Percentiles rank a stretch among this genome's conserved stretches.
Conservation (phyloP, 2,888 invertebrate genomes). For the Tetropium fuscum region DNA sequence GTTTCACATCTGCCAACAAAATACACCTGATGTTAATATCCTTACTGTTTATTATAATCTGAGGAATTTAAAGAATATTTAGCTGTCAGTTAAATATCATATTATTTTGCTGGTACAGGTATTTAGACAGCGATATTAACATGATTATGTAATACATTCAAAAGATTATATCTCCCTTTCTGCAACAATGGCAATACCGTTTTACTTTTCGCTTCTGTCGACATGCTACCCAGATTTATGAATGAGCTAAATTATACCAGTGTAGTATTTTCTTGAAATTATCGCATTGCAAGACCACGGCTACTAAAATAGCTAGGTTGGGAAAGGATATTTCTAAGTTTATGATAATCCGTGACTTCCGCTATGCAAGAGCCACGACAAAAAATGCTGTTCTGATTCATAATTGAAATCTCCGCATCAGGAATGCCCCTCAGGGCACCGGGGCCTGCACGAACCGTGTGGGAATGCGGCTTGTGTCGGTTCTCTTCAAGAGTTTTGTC, state of each 20-base stretch:
- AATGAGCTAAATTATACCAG: slow-evolving; percentile 18
- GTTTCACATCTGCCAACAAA: no score
- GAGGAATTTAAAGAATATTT: no score
- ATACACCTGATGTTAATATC: no score
- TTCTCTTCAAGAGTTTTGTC: slow-evolving; percentile 34
- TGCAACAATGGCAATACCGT: background rate
- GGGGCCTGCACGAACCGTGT: slow-evolving; percentile 41
- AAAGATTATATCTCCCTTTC: no score
- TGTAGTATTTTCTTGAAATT: slow-evolving; percentile 19
- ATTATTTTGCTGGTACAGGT: no score
- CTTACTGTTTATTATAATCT: no score
- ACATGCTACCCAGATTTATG: slow-evolving; percentile 15
- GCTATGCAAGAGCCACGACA: slow-evolving; percentile 36
- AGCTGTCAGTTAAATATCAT: no score
- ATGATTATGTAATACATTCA: no score
- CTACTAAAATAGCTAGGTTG: slow-evolving; percentile 6
- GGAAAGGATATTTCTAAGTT: slow-evolving; percentile 29
- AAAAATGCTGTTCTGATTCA: slow-evolving; percentile 43
- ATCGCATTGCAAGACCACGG: slow-evolving; percentile 5
- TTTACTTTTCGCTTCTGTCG: slow-evolving; percentile 4
- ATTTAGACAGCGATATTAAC: no score
- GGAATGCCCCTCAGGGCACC: slow-evolving; percentile 42
- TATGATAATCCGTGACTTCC: slow-evolving; percentile 43
- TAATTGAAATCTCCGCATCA: slow-evolving; percentile 40
- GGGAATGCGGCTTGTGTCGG: slow-evolving; percentile 35